These are phyloP conservation scores for Protonibea diacanthus DNA, from an alignment of 2,797 vertebrate species.

Conservation along the genomic window DNA sequence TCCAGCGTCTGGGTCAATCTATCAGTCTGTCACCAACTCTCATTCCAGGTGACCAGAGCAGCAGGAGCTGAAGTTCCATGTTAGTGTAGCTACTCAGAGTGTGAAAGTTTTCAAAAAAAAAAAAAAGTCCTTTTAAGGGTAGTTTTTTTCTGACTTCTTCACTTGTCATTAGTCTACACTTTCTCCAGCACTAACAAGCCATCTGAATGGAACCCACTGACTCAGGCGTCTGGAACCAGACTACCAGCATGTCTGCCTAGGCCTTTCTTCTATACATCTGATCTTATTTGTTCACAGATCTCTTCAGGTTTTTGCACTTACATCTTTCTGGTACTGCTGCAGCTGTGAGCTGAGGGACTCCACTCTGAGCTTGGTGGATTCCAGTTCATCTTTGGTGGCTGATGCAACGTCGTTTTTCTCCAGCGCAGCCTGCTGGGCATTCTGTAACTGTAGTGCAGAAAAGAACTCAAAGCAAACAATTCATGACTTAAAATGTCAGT, in stretches of 20 bases:
- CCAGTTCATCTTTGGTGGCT: conserved; percentile 85
- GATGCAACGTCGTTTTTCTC: conserved; percentile 79
- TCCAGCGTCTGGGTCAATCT: too few species aligned
- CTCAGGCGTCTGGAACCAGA: not conserved
- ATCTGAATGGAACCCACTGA: not conserved
- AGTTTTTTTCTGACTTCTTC: too few species aligned
- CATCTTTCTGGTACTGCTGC: conserved; percentile 83
- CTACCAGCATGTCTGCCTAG: not conserved
- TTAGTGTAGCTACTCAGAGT: too few species aligned
- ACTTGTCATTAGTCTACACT: too few species aligned
- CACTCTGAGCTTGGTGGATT: conserved; percentile 72
- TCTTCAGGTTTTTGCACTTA: conserved; percentile 36
- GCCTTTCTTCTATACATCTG: too few species aligned
- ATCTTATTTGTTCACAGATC: not conserved
- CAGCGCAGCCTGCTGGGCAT: conserved; percentile 81
- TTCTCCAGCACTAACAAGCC: too few species aligned
- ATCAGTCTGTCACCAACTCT: too few species aligned
- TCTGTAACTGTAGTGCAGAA: conserved; percentile 81
- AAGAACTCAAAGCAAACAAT: not conserved
- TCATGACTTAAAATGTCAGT: not conserved
- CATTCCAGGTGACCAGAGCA: too few species aligned
- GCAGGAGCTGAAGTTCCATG: too few species aligned
- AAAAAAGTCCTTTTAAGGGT: too few species aligned
- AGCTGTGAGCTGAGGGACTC: conserved; percentile 84
- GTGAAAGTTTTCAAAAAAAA: too few species aligned